phyloP scores from a whole-genome alignment of 1,140 invertebrate genomes.

The Acromyrmex heyeri region DNA sequence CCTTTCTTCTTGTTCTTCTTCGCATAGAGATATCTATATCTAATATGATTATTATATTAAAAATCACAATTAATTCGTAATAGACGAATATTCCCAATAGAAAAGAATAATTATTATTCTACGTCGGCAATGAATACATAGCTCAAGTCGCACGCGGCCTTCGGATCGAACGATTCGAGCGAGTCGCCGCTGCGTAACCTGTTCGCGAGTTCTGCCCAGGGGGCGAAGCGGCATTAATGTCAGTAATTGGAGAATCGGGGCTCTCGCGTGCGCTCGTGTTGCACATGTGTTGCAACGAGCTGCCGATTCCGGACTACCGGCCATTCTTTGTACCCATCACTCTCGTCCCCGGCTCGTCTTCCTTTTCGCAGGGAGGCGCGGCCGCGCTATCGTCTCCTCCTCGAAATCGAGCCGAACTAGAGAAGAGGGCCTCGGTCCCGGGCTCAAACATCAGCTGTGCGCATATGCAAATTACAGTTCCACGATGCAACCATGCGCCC shows the following conservation, averaged over 20 bases:
- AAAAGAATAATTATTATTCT: not conserved
- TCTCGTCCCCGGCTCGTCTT: conserved; percentile 10
- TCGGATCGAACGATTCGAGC: conserved; percentile 56
- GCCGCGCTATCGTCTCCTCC: conserved; percentile 37
- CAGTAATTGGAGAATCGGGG: conserved; percentile 74
- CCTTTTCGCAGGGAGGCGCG: not conserved
- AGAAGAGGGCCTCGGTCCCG: conserved; percentile 51
- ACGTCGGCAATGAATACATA: not conserved
- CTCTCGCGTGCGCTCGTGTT: conserved; percentile 72
- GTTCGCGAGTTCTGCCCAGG: conserved; percentile 58
- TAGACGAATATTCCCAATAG: not conserved
- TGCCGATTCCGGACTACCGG: conserved; percentile 71
- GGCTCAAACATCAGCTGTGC: conserved; percentile 75
- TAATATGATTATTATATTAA: no score
- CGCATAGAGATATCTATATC: not conserved
- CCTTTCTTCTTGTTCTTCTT: not conserved
- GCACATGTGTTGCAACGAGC: conserved; percentile 77
- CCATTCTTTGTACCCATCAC: conserved; percentile 38
- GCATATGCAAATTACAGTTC: conserved; percentile 80
- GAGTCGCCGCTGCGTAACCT: conserved; percentile 41
- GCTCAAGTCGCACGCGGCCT: not conserved
- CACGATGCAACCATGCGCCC: conserved; percentile 72
- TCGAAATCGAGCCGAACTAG: conserved; percentile 58
- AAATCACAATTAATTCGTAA: not conserved
- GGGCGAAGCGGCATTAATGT: conserved; percentile 74